Percentiles rank a stretch among this genome's conserved stretches.
Evolutionary conservation across 92 coral and sea anemone species (phyloP).

Genomic region (Epizoanthus scotinus): DNA sequence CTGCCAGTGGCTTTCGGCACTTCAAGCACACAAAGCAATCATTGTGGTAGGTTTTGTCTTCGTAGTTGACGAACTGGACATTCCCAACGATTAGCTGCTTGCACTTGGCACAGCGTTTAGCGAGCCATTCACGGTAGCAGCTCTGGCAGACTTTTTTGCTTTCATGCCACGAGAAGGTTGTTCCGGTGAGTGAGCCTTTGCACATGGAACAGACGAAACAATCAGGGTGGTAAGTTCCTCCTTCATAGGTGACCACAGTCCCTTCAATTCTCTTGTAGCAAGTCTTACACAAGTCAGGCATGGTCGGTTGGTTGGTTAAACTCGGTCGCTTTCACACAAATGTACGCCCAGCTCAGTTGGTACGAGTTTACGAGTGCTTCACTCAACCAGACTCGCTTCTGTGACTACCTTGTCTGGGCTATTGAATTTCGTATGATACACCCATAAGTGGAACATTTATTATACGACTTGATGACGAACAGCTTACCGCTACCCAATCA

Average conservation of each 20-base stretch:
- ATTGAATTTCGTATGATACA: constrained; percentile 11
- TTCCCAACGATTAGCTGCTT: constrained; percentile 48
- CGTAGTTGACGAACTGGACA: constrained; percentile 56
- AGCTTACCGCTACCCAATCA: neutral
- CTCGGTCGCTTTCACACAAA: neutral
- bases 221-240: constrained; percentile 54
- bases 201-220: constrained; percentile 59
- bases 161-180: constrained; percentile 53
- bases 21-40: constrained; percentile 52
- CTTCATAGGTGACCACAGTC: constrained; percentile 48
- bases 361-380: constrained; percentile 14
- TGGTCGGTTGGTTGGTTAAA: neutral
- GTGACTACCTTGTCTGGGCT: neutral
- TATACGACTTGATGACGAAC: constrained; percentile 4
- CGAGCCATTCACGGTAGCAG: constrained; percentile 48
- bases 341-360: neutral
- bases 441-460: neutral
- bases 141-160: constrained; percentile 58
- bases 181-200: constrained; percentile 47
- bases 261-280: constrained; percentile 32
- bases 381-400: neutral
- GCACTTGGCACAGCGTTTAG: constrained; percentile 59
- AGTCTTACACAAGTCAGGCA: constrained; percentile 36
- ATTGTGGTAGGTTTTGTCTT: constrained; percentile 51
- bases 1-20: constrained; percentile 59